Conservation (phyloP, 2,888 invertebrate species). For the Harpalus rufipes region DNA sequence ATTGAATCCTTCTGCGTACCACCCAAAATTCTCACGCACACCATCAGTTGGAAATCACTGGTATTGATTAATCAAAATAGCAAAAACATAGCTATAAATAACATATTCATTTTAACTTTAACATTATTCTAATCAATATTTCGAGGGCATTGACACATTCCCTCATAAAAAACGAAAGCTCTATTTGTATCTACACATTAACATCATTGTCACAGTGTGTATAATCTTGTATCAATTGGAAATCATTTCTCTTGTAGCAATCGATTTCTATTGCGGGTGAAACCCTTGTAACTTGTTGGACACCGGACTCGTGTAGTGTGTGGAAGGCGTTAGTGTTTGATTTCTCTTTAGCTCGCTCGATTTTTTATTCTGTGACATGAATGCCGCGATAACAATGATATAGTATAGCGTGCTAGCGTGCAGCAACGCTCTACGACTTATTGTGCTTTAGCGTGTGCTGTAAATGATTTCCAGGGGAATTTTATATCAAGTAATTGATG, state of each 20-base stretch:
- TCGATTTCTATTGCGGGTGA: constrained; percentile 1
- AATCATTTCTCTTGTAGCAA: not conserved
- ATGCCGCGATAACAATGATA: constrained; percentile 45
- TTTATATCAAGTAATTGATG: not conserved
- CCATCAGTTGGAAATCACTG: no score
- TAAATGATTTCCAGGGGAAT: constrained; percentile 5
- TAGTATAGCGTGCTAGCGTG: constrained; percentile 25
- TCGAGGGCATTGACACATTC: no score
- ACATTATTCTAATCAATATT: no score
- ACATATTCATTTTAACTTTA: no score
- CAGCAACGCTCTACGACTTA: not conserved
- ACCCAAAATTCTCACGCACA: no score
- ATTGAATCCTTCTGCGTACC: no score
- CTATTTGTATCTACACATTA: not conserved
- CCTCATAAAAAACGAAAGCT: no score
- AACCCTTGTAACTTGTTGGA: constrained; percentile 5
- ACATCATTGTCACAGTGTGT: not conserved
- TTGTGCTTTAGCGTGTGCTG: constrained; percentile 16
- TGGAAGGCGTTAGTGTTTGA: constrained; percentile 13
- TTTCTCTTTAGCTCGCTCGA: constrained; percentile 17
- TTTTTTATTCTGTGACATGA: constrained; percentile 38
- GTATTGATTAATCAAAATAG: no score
- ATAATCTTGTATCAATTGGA: not conserved
- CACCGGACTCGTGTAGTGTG: not conserved
- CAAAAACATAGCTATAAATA: no score